A percentile compares a stretch with the other conserved stretches of the same genome.
phyloP scores from a whole-genome alignment of 2,113 vertebrate genomes.

The Chitala chitala region DNA sequence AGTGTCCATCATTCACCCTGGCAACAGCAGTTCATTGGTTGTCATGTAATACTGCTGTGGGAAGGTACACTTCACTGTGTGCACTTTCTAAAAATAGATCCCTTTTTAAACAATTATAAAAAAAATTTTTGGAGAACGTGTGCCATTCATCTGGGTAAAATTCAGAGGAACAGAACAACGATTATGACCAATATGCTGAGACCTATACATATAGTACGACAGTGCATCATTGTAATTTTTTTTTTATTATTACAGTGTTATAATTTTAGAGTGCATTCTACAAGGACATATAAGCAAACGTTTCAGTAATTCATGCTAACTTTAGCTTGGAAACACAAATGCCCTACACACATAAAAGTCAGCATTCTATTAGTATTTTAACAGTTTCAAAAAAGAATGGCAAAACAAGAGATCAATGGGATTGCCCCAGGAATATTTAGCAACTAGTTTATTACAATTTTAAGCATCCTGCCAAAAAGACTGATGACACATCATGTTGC shows the following conservation, averaged over 20 bases:
- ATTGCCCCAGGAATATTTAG: background rate
- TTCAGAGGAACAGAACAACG: too few relatives aligned
- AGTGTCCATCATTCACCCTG: conserved; percentile 35
- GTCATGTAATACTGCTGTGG: conserved; percentile 38
- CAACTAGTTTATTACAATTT: background rate
- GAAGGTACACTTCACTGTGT: too few relatives aligned
- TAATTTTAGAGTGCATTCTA: background rate
- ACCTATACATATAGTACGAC: too few relatives aligned
- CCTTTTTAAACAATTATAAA: background rate
- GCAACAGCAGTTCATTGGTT: conserved; percentile 34
- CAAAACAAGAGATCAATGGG: background rate
- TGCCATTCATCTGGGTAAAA: background rate
- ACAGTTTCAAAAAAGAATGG: background rate
- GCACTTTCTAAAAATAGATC: too few relatives aligned
- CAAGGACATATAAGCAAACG: background rate
- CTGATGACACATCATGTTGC: background rate
- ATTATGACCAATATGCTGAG: too few relatives aligned
- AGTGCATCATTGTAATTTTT: too few relatives aligned
- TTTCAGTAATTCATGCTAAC: conserved; percentile 6
- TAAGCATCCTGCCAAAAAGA: conserved; percentile 9
- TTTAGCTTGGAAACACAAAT: background rate
- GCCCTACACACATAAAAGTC: background rate
- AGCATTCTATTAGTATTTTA: background rate
- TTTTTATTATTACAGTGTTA: background rate
- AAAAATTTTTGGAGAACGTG: background rate